Conservation (phyloP, 2,797 vertebrate genomes). For the Dermochelys coriacea region DNA sequence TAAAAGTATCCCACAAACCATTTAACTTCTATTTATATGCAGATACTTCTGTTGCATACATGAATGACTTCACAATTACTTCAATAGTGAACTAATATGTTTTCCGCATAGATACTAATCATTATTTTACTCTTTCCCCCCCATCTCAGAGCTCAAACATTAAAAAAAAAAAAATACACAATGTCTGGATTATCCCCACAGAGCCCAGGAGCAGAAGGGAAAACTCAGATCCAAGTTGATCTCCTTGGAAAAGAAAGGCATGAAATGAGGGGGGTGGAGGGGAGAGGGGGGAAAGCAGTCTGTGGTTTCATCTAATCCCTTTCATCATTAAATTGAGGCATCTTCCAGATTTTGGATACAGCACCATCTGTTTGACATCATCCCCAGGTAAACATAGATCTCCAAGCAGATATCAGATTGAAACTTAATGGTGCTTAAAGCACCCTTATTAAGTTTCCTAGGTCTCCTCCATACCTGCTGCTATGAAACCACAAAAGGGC, state of each 20-base stretch:
- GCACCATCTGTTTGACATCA: neutral
- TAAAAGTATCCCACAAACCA: neutral
- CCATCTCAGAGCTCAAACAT: neutral
- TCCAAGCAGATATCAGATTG: neutral
- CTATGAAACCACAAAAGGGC: neutral
- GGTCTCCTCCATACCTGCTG: neutral
- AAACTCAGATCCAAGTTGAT: neutral
- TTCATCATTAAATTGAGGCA: neutral
- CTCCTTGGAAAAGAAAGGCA: neutral
- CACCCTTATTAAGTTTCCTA: neutral
- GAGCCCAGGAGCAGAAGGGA: accelerated
- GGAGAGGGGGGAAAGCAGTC: neutral
- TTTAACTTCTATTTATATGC: neutral
- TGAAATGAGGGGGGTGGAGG: neutral
- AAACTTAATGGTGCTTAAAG: neutral
- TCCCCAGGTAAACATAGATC: neutral
- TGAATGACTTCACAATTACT: neutral
- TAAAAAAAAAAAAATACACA: accelerated
- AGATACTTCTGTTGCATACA: neutral
- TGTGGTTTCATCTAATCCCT: neutral
- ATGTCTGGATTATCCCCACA: accelerated
- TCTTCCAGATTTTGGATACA: neutral
- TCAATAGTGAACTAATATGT: neutral
- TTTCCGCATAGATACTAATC: neutral
- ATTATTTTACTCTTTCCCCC: neutral